Evolutionary conservation across 2,797 vertebrate species (phyloP), one percentile per base, ranked within the genome.

Genomic region (Staurois parvus): DNA sequence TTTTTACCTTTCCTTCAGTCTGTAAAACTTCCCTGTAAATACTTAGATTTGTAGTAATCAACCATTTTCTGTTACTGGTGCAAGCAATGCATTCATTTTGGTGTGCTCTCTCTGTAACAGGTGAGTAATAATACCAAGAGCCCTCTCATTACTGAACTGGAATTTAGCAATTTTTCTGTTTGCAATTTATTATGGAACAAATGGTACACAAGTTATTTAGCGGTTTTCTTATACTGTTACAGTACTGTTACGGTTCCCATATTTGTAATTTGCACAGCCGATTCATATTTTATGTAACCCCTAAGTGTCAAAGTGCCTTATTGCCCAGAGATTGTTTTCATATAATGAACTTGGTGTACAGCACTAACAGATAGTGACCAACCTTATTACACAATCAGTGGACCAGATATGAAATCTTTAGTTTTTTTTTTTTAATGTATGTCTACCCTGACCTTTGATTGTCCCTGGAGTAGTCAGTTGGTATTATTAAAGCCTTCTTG

Each of bases 151-250:
- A 40, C 21, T 40, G 69, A 9, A 42, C 69, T 70, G 68, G 68
- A 34, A 70, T 1, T 10, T 37, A 21, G 30, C 7, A 32, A 17
- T 59, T 56, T 24, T 59, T 0, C 8, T 11, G 24, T 40, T 72
- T 26, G 5, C 24, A 45, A 24, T 45, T n/a, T n/a, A 72, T 72
- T 73, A 19, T 73, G 66, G 56, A 72, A 42, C 42, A 81, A 81
- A 81, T 73, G 69, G 79, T 81, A 81, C 69, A 30, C 48, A 70
- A 30, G n/a, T 34, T 37, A 68, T 81, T 66, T 56, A 56, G 73
- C 1, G 0, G 17, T 62, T 34, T 56, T 32, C 52, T 3, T 62
- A 56, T 32, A n/a, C 24, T 76, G 26, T 34, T 76, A 56, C 29
- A 30, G 28, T 76, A 24, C 52, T 21, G 17, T 56, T 76, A 24